Evolutionary conservation across 2,113 vertebrate species (phyloP), one percentile per base, ranked within the genome.

Genomic region (Rostratula benghalensis): DNA sequence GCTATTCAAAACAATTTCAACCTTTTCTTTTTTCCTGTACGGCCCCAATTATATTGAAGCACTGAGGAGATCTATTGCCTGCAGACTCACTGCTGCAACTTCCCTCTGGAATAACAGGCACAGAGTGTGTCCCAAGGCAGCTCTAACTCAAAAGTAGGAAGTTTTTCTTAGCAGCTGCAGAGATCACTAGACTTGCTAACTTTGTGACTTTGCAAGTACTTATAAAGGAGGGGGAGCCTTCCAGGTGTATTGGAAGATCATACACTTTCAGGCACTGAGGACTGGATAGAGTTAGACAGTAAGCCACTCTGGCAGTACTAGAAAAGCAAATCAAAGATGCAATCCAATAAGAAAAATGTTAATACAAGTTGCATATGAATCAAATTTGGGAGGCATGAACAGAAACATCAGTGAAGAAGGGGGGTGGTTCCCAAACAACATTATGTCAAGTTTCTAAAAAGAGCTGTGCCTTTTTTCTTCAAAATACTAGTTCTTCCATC

Each of bases 221-320:
- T 59, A 6, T 3, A 33, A 71, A 67, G 28, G 7, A 48, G 1
- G 0, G 13, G 16, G 13, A n/a, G 9, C 39, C 39, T 39, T 39
- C 74, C 13, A 14, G 20, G 10, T 28, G 4, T 45, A 4, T 35
- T 56, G 19, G 27, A 69, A 64, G 31, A 63, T 68, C 20, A 24
- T 16, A 51, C 33, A 27, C n/a, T 83, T 41, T 30, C 56, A 79
- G 30, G 17, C 28, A 31, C n/a, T 56, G 46, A 33, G 25, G 4
- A 13, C 9, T 39, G 22, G 6, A 30, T 10, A 23, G 54, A 46
- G 14, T 56, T 39, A 57, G 48, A 20, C 7, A 30, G 21, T 25
- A 35, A 64, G 8, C 22, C 25, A 37, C 19, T 83, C n/a, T 22
- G 75, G 46, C 31, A 83, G 43, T 21, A 43, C 8, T 45, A 83